Evolutionary conservation across 2,797 vertebrate genomes (phyloP).

Genomic region (Peromyscus aztecus): DNA sequence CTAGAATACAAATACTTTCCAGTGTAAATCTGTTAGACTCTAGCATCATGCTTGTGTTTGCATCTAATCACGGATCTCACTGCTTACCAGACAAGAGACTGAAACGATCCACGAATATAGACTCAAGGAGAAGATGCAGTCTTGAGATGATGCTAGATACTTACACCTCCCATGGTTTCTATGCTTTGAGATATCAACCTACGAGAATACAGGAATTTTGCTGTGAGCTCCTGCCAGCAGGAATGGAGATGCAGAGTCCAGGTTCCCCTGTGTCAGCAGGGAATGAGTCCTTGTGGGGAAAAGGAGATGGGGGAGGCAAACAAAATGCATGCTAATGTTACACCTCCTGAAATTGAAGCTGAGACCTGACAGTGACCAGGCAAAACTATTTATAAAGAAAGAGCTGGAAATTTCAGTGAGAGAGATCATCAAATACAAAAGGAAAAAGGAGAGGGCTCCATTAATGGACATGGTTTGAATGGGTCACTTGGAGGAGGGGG

Average conservation of each 20-base stretch:
- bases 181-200: not conserved
- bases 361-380: not conserved
- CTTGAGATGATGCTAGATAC: not conserved
- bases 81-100: not conserved
- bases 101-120: not conserved
- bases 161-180: not conserved
- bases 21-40: conserved; percentile 1
- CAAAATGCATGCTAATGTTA: not conserved
- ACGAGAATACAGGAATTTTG: not conserved
- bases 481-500: not conserved
- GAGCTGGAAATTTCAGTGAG: conserved; percentile 1
- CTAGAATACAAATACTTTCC: not conserved
- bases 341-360: not conserved
- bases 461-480: not conserved
- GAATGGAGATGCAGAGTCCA: not conserved
- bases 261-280: not conserved
- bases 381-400: not conserved
- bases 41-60: not conserved
- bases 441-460: not conserved
- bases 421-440: not conserved
- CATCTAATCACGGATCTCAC: not conserved
- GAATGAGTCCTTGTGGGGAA: not conserved
- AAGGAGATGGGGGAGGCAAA: not conserved
- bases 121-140: not conserved
- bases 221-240: not conserved